phyloP scores from a whole-genome alignment of 2,113 vertebrate species.

The Spizaetus ornatus region DNA sequence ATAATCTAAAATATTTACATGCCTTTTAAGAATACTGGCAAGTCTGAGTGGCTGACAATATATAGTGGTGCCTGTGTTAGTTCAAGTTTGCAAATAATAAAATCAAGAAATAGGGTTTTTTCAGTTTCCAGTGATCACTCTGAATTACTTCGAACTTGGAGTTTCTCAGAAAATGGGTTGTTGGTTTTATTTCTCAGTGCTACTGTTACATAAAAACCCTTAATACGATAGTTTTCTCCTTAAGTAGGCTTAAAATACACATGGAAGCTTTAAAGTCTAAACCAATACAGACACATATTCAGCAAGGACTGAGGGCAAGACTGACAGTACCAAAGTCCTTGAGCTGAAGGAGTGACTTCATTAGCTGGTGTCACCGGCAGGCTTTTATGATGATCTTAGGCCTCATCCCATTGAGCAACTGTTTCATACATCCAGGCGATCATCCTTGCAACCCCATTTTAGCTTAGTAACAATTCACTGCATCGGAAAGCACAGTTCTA shows the following conservation, averaged over 20 bases:
- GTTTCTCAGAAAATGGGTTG: not conserved
- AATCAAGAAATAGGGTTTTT: not conserved
- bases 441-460: not conserved
- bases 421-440: fast-evolving
- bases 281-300: not conserved
- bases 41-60: not conserved
- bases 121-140: not conserved
- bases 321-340: not conserved
- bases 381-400: not conserved
- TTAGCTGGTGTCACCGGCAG: not conserved
- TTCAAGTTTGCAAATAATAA: not conserved
- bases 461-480: not conserved
- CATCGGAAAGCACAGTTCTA: not conserved
- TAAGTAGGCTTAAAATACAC: not conserved
- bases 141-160: not conserved
- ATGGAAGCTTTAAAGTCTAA: not conserved
- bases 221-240: not conserved
- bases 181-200: not conserved
- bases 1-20: not conserved
- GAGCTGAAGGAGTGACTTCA: not conserved
- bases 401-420: fast-evolving
- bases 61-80: not conserved
- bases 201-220: not conserved
- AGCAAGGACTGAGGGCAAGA: not conserved
- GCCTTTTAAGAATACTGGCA: not conserved